phyloP scores from a whole-genome alignment of 2,888 invertebrate species.

The Latrodectus elegans region DNA sequence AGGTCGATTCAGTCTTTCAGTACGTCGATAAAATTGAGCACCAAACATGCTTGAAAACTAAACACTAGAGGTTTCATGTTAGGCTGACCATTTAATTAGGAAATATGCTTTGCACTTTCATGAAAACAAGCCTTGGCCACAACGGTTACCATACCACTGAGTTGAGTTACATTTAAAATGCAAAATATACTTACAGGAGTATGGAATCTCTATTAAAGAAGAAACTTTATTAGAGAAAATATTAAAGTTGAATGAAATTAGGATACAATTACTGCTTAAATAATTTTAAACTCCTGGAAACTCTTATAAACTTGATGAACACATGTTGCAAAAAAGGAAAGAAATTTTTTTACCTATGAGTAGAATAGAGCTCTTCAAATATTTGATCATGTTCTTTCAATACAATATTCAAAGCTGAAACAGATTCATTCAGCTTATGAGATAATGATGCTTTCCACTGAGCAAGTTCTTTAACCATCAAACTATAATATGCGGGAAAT shows the following conservation, averaged over 20 bases:
- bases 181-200: no score
- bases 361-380: conserved; percentile 18
- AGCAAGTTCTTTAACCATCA: conserved; percentile 94
- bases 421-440: conserved; percentile 82
- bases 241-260: neutral
- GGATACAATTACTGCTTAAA: neutral
- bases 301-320: no score
- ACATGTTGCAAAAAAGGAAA: neutral
- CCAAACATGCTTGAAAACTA: no score
- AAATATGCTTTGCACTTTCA: no score
- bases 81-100: no score
- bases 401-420: conserved; percentile 82
- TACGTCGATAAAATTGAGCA: no score
- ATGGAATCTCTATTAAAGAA: neutral
- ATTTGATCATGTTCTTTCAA: conserved; percentile 83
- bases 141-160: no score
- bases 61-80: no score
- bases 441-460: conserved; percentile 87
- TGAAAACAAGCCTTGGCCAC: no score
- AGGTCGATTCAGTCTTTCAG: no score
- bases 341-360: conserved; percentile 31
- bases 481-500: conserved; percentile 78
- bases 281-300: neutral
- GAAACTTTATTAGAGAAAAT: neutral
- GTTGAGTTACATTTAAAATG: no score